Percentiles rank a stretch among this genome's conserved stretches.
Conservation (phyloP, 2,888 invertebrate genomes). For the Augiades crinisus region DNA sequence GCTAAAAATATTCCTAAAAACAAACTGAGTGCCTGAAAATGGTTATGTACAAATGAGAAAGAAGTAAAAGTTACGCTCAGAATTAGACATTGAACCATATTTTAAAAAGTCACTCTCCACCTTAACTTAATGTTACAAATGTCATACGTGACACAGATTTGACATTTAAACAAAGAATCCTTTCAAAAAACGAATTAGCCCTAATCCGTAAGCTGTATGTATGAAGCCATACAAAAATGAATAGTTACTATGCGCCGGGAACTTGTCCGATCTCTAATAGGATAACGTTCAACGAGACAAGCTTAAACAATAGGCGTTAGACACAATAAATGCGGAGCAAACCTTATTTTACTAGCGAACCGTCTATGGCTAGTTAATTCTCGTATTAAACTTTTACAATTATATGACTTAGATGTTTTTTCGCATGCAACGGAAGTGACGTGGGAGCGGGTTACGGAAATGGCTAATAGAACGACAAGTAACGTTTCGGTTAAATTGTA, state of each 20-base stretch:
- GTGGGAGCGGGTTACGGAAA: no score
- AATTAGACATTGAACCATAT: no score
- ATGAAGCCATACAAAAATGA: constrained; percentile 24
- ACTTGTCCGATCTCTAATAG: constrained; percentile 21
- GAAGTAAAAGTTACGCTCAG: no score
- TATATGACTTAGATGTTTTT: no score
- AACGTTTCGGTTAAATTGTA: no score
- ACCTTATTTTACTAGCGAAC: not conserved
- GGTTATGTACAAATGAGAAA: no score
- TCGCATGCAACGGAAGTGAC: no score
- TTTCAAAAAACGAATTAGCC: constrained; percentile 26
- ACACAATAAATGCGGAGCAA: constrained; percentile 13
- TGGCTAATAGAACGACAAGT: no score
- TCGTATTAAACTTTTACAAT: not conserved
- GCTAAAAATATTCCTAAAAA: no score
- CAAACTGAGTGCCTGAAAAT: no score
- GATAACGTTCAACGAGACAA: constrained; percentile 13
- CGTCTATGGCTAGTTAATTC: not conserved
- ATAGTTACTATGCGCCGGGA: constrained; percentile 13
- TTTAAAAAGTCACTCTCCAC: no score
- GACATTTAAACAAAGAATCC: constrained; percentile 24
- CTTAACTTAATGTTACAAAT: no score
- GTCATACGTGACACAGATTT: constrained; percentile 11
- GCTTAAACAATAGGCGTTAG: constrained; percentile 20
- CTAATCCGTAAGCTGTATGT: constrained; percentile 22